These are phyloP conservation scores for Sminthurides bifidus DNA, from an alignment of 1,140 invertebrate genomes.

Conservation along the genomic window DNA sequence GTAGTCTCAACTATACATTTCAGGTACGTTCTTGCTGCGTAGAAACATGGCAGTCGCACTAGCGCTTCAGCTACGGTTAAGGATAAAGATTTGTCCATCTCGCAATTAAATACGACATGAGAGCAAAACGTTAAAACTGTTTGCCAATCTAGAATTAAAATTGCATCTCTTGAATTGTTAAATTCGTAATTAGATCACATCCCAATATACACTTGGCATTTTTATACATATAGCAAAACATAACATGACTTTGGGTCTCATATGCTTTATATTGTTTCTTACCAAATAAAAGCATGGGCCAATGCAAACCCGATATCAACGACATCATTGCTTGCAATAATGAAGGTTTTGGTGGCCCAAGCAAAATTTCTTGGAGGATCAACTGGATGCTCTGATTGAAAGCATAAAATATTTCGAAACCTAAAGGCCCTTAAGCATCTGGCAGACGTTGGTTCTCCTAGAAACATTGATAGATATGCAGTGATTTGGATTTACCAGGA, in stretches of 20 bases:
- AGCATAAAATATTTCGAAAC: background rate
- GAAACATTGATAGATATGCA: too few relatives aligned
- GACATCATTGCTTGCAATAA: background rate
- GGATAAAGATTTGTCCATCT: background rate
- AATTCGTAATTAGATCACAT: background rate
- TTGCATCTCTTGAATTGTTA: too few relatives aligned
- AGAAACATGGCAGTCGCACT: background rate
- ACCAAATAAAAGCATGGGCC: background rate
- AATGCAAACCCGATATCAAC: background rate
- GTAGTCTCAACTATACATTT: background rate
- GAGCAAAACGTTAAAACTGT: background rate
- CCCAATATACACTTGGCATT: background rate
- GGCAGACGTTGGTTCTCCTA: too few relatives aligned
- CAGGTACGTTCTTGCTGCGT: background rate
- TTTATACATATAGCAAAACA: background rate
- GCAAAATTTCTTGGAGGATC: background rate
- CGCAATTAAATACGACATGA: background rate
- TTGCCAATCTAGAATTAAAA: background rate
- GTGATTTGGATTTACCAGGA: too few relatives aligned
- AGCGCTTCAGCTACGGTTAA: slow-evolving; percentile 4
- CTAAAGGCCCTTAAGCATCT: too few relatives aligned
- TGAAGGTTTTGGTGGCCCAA: background rate
- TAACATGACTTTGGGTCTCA: too few relatives aligned
- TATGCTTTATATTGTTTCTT: background rate
- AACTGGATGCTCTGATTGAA: background rate